phyloP scores from a whole-genome alignment of 2,797 vertebrate species.

The Menidia menidia region DNA sequence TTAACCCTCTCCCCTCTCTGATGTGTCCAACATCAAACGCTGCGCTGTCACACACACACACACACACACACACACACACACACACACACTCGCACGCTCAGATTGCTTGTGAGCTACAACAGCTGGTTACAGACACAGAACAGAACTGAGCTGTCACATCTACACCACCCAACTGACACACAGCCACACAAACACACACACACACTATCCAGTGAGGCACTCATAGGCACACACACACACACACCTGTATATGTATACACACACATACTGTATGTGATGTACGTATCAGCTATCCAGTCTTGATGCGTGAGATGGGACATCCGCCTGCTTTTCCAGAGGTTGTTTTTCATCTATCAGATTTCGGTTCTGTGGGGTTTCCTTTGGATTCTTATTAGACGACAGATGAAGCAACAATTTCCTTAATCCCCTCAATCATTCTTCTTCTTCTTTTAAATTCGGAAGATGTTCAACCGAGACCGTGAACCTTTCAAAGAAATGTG shows the following conservation, averaged over 20 bases:
- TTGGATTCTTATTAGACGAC: slow-evolving; percentile 54
- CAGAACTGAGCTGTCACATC: slow-evolving; percentile 78
- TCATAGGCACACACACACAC: slow-evolving; percentile 13
- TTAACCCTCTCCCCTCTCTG: slow-evolving; percentile 69
- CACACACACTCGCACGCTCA: slow-evolving; percentile 24
- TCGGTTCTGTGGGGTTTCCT: slow-evolving; percentile 37
- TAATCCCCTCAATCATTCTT: slow-evolving; percentile 33
- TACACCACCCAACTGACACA: slow-evolving; percentile 49
- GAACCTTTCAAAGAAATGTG: slow-evolving; percentile 3
- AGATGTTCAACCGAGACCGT: slow-evolving; percentile 7
- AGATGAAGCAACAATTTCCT: slow-evolving; percentile 45
- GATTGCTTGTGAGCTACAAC: slow-evolving; percentile 61
- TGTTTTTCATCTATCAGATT: slow-evolving; percentile 52
- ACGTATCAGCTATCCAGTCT: not conserved
- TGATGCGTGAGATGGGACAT: slow-evolving; percentile 30
- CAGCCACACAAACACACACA: slow-evolving; percentile 23
- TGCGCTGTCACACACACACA: slow-evolving; percentile 40
- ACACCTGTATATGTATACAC: not conserved
- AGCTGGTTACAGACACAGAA: slow-evolving; percentile 78
- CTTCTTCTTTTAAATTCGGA: slow-evolving; percentile 24
- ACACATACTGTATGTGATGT: not conserved
- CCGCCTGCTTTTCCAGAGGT: slow-evolving; percentile 9
- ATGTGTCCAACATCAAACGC: slow-evolving; percentile 75
- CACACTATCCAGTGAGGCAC: slow-evolving; percentile 9
- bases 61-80: slow-evolving; percentile 30